Base-by-base conservation (phyloP, 2,888 invertebrate genomes). In the Rotaria magnacalcarata region DNA sequence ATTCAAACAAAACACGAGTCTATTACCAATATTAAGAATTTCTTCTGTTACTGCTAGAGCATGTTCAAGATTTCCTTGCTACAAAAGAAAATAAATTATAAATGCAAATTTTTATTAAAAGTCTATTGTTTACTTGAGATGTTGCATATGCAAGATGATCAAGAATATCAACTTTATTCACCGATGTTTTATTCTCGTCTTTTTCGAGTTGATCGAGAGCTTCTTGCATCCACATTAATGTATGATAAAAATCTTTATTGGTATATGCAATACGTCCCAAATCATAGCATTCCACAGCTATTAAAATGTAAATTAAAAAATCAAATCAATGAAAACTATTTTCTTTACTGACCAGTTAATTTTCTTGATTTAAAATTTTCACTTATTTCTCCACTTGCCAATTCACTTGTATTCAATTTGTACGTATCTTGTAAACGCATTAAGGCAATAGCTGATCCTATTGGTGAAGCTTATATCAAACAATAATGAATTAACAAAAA, bases 261-360 rank as follows among this genome's bases (percentile, higher is more conserved):
- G 95, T 95, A 92, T 99, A 99, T 6, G 96, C 94, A 88, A 96
- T 95, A 84, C 96, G 93, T 2, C 97, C 98, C 85, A 99, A 92
- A 92, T 98, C 97, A 92, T 95, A 98, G 90, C 98, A 97, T 91
- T 98, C 98, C 87, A 95, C 94, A 10, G 96, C 96, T 90, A 93
- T 41, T 34, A 16, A 24, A 43, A n/a, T 34, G 24, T 24, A 75
- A 24, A 43, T 10, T 19, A 24, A 75, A 43, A 6, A 41, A 27
- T 4, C 4, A 3, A 67, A 34, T 2, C 14, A 50, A 50, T 50
- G 50, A 50, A 50, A 11, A 50, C 50, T 50, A 50, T 50, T 50
- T 14, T 50, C 50, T 52, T 11, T 8, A 24, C 47, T 75, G 4
- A 75, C 75, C 75, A 75, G 10, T 75, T n/a, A 75, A 47, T 47